Evolutionary conservation across 2,888 invertebrate genomes (phyloP).

Genomic region (Nysson spinosus): DNA sequence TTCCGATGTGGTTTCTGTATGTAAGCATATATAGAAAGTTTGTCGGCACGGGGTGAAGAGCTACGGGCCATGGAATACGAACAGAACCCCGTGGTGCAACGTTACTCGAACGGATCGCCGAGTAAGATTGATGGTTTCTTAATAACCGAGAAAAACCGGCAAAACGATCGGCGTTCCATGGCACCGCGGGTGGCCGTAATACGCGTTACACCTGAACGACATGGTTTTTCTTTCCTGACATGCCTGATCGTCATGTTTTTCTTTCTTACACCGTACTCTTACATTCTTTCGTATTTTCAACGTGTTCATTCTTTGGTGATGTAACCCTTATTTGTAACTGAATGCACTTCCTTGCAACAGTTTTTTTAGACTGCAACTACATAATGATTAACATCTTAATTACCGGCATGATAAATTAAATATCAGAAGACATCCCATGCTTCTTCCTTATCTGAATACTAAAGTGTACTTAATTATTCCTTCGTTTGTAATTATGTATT

Average conservation of each 20-base stretch:
- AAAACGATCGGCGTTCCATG: constrained; percentile 68
- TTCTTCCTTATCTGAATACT: too few species aligned
- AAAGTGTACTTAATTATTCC: too few species aligned
- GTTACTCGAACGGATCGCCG: constrained; percentile 61
- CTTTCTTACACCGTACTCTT: constrained; percentile 12
- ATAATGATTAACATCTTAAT: too few species aligned
- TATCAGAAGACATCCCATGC: too few species aligned
- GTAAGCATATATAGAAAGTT: constrained; percentile 39
- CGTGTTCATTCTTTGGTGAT: not conserved
- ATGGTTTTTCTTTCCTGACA: constrained; percentile 59
- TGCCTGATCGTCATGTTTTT: constrained; percentile 15
- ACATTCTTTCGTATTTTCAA: not conserved
- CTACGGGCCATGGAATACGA: constrained; percentile 47
- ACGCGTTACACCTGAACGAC: constrained; percentile 54
- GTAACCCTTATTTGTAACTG: too few species aligned
- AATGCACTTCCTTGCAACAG: too few species aligned
- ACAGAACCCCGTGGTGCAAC: constrained; percentile 60
- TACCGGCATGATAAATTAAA: too few species aligned
- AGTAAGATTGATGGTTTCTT: constrained; percentile 74
- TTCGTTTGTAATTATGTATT: too few species aligned
- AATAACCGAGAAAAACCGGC: constrained; percentile 75
- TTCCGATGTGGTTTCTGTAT: constrained; percentile 40
- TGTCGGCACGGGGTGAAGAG: constrained; percentile 22
- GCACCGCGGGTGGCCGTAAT: constrained; percentile 54
- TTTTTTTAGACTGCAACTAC: too few species aligned